Percentiles rank a stretch among this genome's conserved stretches.
Evolutionary conservation across 1,140 invertebrate species (phyloP).

Genomic region (Listronotus oregonensis): DNA sequence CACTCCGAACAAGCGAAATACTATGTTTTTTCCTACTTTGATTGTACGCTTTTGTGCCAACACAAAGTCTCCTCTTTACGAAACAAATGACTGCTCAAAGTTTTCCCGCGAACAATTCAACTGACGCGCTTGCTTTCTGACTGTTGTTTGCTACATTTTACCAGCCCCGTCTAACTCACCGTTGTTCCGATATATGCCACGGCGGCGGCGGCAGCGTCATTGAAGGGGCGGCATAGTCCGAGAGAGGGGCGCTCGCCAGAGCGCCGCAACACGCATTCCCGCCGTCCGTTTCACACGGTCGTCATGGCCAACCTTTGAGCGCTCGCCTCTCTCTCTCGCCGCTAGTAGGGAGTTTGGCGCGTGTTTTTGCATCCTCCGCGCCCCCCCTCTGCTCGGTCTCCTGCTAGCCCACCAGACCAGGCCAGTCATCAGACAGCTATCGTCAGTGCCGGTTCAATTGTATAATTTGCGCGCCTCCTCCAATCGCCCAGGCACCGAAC

Average conservation of each 20-base stretch:
- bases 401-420: slow-evolving; percentile 1
- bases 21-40: too few species aligned
- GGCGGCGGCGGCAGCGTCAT: slow-evolving; percentile 1
- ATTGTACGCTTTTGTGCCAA: too few species aligned
- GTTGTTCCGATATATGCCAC: slow-evolving; percentile 1
- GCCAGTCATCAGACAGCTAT: slow-evolving; percentile 1
- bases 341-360: slow-evolving; percentile 1
- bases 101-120: too few species aligned
- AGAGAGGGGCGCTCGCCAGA: slow-evolving; percentile 1
- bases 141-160: too few species aligned
- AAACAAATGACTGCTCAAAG: too few species aligned
- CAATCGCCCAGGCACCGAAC: slow-evolving; percentile 1
- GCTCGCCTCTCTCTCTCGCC: slow-evolving; percentile 1
- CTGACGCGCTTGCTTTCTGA: too few species aligned
- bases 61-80: too few species aligned
- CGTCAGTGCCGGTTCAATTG: slow-evolving; percentile 1
- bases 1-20: too few species aligned
- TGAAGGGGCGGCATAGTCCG: slow-evolving; percentile 1
- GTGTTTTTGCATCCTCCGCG: slow-evolving; percentile 1
- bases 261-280: slow-evolving; percentile 1
- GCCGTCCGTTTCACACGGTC: slow-evolving; percentile 1
- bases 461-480: slow-evolving; percentile 1
- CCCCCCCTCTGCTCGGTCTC: slow-evolving; percentile 1
- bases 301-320: slow-evolving; percentile 1
- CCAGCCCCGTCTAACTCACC: too few species aligned